These are phyloP conservation scores for Salarias fasciatus DNA, from an alignment of 2,797 vertebrate genomes.

Conservation along the genomic window DNA sequence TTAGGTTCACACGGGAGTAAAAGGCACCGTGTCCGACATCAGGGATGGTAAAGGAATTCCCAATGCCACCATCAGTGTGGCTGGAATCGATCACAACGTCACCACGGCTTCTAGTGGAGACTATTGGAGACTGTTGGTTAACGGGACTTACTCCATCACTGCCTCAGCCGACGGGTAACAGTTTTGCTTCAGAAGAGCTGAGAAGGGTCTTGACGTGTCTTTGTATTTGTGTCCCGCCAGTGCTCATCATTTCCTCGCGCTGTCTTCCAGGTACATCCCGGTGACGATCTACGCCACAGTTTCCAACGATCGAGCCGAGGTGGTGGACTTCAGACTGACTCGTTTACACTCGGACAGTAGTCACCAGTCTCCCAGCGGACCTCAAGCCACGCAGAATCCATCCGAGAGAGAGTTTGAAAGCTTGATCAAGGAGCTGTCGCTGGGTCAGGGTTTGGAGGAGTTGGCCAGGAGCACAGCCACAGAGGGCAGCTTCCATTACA, in stretches of 20 bases:
- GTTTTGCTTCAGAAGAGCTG: conserved; percentile 2
- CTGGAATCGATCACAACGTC: conserved; percentile 86
- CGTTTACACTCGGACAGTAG: conserved; percentile 69
- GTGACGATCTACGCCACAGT: conserved; percentile 86
- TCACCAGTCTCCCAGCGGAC: conserved; percentile 65
- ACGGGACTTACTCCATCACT: conserved; percentile 88
- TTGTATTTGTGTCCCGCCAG: background rate
- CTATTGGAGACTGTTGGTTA: conserved; percentile 95
- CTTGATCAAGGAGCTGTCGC: conserved; percentile 92
- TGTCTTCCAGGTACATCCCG: conserved; percentile 84
- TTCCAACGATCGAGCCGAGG: conserved; percentile 77
- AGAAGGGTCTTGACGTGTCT: background rate
- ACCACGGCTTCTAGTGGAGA: conserved; percentile 90
- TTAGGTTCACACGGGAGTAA: conserved; percentile 91
- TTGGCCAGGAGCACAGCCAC: conserved; percentile 84
- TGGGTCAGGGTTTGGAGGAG: conserved; percentile 87
- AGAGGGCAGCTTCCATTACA: conserved; percentile 88
- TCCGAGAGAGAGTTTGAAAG: conserved; percentile 86
- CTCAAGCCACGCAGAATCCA: conserved; percentile 76
- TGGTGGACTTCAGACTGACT: conserved; percentile 91
- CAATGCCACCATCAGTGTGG: conserved; percentile 92
- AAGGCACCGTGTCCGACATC: conserved; percentile 91
- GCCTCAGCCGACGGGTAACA: conserved; percentile 92
- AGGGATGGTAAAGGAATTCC: conserved; percentile 88
- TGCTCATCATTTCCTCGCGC: background rate